A percentile compares a stretch with the other conserved stretches of the same genome.
Conservation (phyloP, 2,797 vertebrate species). For the Chelmon rostratus region DNA sequence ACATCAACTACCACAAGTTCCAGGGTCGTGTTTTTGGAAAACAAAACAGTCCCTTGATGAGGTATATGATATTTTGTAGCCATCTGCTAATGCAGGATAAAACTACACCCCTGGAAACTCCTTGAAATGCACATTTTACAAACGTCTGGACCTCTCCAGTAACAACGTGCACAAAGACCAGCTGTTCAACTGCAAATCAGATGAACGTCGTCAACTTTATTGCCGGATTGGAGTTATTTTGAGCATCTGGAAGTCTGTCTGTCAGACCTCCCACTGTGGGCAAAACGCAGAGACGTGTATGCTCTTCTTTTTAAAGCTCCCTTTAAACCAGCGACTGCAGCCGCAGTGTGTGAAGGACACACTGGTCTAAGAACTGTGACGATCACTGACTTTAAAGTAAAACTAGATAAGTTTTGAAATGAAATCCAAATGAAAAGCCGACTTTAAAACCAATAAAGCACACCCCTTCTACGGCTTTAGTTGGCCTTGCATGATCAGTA, state of each 20-base stretch:
- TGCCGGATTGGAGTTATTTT: constrained; percentile 48
- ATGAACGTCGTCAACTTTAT: constrained; percentile 11
- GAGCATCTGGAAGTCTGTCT: constrained; percentile 51
- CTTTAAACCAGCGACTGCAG: constrained; percentile 30
- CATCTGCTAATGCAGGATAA: not conserved
- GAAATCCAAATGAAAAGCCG: not conserved
- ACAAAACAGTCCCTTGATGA: not conserved
- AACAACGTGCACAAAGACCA: constrained; percentile 23
- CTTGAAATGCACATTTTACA: constrained; percentile 12
- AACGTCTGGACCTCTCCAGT: constrained; percentile 13
- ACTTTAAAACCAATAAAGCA: not conserved
- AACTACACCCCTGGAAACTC: not conserved
- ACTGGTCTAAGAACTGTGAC: not conserved
- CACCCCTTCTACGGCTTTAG: not conserved
- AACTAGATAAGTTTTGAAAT: not conserved
- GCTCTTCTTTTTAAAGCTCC: constrained; percentile 16
- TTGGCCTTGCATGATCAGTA: not conserved
- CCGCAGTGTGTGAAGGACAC: constrained; percentile 16
- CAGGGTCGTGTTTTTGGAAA: not conserved
- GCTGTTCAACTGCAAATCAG: constrained; percentile 31
- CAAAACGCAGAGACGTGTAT: constrained; percentile 21
- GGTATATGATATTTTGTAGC: not conserved
- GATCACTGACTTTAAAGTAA: not conserved
- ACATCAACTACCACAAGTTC: not conserved
- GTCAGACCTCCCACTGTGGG: constrained; percentile 34